phyloP scores from a whole-genome alignment of 2,113 vertebrate genomes.

The Raja brachyura region DNA sequence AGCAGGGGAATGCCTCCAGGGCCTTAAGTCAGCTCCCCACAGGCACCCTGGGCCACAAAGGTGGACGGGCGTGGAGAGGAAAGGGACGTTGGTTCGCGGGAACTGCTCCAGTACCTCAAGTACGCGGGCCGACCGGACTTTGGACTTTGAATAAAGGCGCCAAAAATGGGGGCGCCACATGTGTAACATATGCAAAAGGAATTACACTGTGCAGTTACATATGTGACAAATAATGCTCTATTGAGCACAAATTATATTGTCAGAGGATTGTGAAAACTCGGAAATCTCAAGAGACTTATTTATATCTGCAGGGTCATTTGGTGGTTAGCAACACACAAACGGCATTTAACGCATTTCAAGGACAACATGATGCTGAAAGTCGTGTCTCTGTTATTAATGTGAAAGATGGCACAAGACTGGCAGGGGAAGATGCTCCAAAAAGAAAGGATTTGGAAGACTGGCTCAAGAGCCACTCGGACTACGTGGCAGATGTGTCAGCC shows the following conservation, averaged over 20 bases:
- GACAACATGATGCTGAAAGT: conserved; percentile 69
- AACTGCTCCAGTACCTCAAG: too few species aligned
- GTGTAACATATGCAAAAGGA: too few species aligned
- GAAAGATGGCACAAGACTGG: conserved; percentile 90
- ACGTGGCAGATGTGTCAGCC: conserved; percentile 88
- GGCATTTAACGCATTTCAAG: conserved; percentile 49
- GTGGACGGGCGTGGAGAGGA: too few species aligned
- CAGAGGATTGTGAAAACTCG: not conserved
- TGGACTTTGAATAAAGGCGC: too few species aligned
- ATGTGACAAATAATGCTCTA: too few species aligned
- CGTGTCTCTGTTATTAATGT: conserved; percentile 93
- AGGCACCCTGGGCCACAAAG: too few species aligned
- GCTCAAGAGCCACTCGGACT: conserved; percentile 89
- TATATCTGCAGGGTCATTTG: not conserved
- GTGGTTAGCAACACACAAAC: not conserved
- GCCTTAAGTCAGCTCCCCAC: too few species aligned
- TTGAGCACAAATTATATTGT: not conserved
- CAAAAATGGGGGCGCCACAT: too few species aligned
- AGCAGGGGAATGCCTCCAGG: too few species aligned
- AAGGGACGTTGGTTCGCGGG: too few species aligned
- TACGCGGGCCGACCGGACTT: too few species aligned
- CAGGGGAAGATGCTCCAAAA: conserved; percentile 89
- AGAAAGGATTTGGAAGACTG: conserved; percentile 87
- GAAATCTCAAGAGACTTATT: conserved; percentile 12
- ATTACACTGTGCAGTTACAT: too few species aligned